Evolutionary conservation across 1,140 invertebrate genomes (phyloP), one percentile per base, ranked within the genome.

Genomic region (Euura lappo): DNA sequence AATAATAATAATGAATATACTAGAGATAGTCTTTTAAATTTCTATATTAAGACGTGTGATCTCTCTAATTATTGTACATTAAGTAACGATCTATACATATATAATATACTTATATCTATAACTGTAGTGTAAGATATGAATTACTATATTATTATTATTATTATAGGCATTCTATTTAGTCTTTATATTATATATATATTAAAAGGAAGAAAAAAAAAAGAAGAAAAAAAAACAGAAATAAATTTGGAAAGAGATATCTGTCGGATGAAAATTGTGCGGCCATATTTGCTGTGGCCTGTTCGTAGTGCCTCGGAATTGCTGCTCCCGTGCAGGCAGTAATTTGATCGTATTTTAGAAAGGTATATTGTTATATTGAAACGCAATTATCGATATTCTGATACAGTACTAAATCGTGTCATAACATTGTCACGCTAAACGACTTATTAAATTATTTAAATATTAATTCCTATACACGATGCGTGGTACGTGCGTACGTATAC

Each of bases 271-370:
- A 60, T 60, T 83, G 77, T 76, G 83, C 80, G 86, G 86, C 85
- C 86, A 87, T 87, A 86, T 83, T 86, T 80, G 82, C 76, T 85
- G 83, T 87, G 86, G 86, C 84, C 86, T 85, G 86, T 87, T 88
- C 82, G 86, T 88, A 88, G 86, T 88, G 86, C 86, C 86, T 87
- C 86, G 86, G 84, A 88, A 88, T 88, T 86, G 83, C 86, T 87
- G 86, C 86, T 86, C 84, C 81, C 78, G 86, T 86, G 83, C 8
- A 11, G 81, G 86, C 86, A 87, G 86, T 83, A 80, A 87, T 88
- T 87, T 86, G 82, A 87, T 83, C 83, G 84, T 88, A 87, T 87
- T 88, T 87, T 86, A 86, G 83, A 81, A 84, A 80, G 83, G 84
- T 86, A 86, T 86, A 84, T 83, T 80, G 76, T 77, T 79, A 82